A percentile compares a stretch with the other conserved stretches of the same genome.
phyloP scores from a whole-genome alignment of 2,888 invertebrate species.

The Nasonovia ribisnigri region DNA sequence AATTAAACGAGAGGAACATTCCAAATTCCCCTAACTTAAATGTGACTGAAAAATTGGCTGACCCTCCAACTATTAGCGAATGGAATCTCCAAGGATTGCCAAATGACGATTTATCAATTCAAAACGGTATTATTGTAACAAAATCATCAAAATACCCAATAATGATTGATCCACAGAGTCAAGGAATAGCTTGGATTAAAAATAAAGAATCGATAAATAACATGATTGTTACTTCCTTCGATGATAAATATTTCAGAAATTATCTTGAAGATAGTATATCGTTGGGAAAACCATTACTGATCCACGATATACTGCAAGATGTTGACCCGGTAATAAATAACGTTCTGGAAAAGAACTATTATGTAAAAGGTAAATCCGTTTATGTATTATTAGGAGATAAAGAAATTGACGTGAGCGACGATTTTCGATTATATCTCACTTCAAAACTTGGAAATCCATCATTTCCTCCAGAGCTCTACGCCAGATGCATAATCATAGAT shows the following conservation, averaged over 20 bases:
- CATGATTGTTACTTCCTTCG: slow-evolving; percentile 91
- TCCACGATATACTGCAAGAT: slow-evolving; percentile 95
- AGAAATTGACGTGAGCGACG: slow-evolving; percentile 97
- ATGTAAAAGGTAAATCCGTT: slow-evolving; percentile 95
- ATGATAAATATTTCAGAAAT: slow-evolving; percentile 95
- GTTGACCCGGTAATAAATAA: slow-evolving; percentile 96
- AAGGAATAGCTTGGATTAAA: slow-evolving; percentile 98
- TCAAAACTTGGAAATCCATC: slow-evolving; percentile 96
- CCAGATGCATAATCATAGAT: slow-evolving; percentile 96
- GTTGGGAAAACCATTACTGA: slow-evolving; percentile 87
- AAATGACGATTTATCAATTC: slow-evolving; percentile 95
- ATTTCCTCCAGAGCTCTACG: slow-evolving; percentile 96
- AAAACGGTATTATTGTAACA: slow-evolving; percentile 96
- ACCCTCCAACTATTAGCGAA: slow-evolving; percentile 86
- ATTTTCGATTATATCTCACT: slow-evolving; percentile 95
- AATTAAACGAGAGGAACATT: slow-evolving; percentile 81
- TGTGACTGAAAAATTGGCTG: slow-evolving; percentile 91
- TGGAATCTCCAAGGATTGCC: slow-evolving; percentile 97
- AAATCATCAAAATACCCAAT: slow-evolving; percentile 95
- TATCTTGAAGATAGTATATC: slow-evolving; percentile 91
- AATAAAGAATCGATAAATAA: slow-evolving; percentile 91
- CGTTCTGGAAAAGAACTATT: slow-evolving; percentile 96
- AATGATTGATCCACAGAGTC: slow-evolving; percentile 94
- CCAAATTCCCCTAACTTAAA: slow-evolving; percentile 89
- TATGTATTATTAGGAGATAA: slow-evolving; percentile 86